phyloP scores from a whole-genome alignment of 2,113 vertebrate genomes.

The Corythaeola cristata region DNA sequence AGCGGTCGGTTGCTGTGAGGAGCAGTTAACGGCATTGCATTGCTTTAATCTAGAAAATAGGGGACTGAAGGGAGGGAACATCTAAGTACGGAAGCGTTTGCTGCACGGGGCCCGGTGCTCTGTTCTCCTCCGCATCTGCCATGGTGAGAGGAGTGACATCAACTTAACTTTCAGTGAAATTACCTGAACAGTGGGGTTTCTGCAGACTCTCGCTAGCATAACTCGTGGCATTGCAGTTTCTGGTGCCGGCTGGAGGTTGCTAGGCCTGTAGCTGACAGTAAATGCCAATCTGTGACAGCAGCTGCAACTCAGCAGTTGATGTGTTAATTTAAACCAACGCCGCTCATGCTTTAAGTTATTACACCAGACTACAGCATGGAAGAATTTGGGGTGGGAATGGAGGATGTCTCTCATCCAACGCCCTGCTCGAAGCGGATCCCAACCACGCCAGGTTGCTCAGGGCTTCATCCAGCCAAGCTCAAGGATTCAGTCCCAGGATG shows the following conservation, averaged over 20 bases:
- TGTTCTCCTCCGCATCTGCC: not conserved
- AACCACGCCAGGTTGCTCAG: not conserved
- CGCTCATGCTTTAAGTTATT: not conserved
- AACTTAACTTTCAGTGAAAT: not conserved
- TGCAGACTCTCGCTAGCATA: not conserved
- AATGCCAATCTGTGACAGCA: not conserved
- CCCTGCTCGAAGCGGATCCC: not conserved
- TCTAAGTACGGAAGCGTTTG: not conserved
- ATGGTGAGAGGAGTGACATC: not conserved
- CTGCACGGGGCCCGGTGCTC: accelerated
- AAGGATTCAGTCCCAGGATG: not conserved
- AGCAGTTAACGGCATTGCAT: not conserved
- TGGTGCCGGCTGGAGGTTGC: not conserved
- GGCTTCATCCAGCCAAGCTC: not conserved
- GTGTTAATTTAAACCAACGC: slow-evolving; percentile 24
- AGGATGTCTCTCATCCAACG: accelerated
- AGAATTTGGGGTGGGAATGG: not conserved
- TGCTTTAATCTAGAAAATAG: not conserved
- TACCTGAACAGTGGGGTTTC: not conserved
- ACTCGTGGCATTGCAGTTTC: not conserved
- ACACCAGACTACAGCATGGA: accelerated
- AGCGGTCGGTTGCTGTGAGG: not conserved
- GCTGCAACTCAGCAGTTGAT: slow-evolving; percentile 18
- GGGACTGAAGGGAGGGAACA: not conserved
- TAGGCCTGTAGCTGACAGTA: not conserved